Percentiles rank a stretch among this genome's conserved stretches.
Evolutionary conservation across 2,113 vertebrate species (phyloP).

Genomic region (Edolisoma coerulescens): DNA sequence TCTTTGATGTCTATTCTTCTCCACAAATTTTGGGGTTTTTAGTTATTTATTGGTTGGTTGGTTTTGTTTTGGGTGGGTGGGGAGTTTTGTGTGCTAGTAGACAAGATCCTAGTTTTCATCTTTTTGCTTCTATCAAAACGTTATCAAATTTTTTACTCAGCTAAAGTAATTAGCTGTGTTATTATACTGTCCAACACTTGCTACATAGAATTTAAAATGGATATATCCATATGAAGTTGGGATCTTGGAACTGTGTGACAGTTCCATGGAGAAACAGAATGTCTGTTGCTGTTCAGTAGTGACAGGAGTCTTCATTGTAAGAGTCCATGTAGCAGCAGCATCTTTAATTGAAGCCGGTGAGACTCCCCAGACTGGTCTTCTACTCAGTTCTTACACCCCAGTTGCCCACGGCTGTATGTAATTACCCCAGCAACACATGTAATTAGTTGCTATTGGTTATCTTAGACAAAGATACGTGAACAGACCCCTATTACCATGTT

Average conservation of each 20-base stretch:
- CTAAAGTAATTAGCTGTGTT: background rate
- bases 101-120: background rate
- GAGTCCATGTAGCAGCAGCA: background rate
- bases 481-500: background rate
- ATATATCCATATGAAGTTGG: too few species aligned
- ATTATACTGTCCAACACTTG: background rate
- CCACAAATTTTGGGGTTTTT: background rate
- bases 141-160: background rate
- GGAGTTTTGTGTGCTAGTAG: background rate
- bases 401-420: accelerated
- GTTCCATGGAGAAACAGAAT: background rate
- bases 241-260: background rate
- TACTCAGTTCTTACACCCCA: background rate
- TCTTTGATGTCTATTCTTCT: background rate
- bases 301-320: background rate
- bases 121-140: background rate
- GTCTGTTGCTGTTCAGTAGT: background rate
- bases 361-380: background rate
- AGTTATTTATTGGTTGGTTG: background rate
- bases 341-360: background rate
- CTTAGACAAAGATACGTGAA: background rate
- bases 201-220: background rate
- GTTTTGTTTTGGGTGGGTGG: background rate
- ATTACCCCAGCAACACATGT: accelerated
- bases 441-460: background rate